phyloP scores from a whole-genome alignment of 1,140 invertebrate species.

The Vollenhovia emeryi region DNA sequence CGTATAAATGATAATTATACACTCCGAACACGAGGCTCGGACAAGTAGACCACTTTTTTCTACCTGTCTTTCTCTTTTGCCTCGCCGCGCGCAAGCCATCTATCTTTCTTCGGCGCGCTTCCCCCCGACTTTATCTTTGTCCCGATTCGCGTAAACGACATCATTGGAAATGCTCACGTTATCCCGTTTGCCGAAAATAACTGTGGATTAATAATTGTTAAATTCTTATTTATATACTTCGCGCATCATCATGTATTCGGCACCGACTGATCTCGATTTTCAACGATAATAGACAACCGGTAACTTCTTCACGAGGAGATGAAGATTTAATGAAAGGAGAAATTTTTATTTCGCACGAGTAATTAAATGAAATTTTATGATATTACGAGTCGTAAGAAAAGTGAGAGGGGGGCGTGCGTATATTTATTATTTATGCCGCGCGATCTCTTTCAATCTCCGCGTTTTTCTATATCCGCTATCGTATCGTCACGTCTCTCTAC shows the following conservation, averaged over 20 bases:
- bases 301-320: background rate
- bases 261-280: background rate
- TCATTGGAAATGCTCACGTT: background rate
- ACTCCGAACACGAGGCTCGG: background rate
- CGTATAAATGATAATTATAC: constrained; percentile 48
- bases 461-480: background rate
- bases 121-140: background rate
- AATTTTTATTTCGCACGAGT: background rate
- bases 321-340: background rate
- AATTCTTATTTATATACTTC: background rate
- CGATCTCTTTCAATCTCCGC: background rate
- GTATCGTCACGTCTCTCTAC: background rate
- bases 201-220: background rate
- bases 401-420: background rate
- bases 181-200: background rate
- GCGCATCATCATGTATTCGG: background rate
- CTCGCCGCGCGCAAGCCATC: background rate
- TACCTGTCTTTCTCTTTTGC: background rate
- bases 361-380: background rate
- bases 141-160: background rate
- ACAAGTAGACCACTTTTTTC: constrained; percentile 7
- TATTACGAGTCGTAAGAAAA: background rate
- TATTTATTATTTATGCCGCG: background rate
- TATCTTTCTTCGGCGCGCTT: background rate
- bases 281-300: background rate